Base-by-base conservation (phyloP, 2,797 vertebrate species). In the Ceryle rudis region DNA sequence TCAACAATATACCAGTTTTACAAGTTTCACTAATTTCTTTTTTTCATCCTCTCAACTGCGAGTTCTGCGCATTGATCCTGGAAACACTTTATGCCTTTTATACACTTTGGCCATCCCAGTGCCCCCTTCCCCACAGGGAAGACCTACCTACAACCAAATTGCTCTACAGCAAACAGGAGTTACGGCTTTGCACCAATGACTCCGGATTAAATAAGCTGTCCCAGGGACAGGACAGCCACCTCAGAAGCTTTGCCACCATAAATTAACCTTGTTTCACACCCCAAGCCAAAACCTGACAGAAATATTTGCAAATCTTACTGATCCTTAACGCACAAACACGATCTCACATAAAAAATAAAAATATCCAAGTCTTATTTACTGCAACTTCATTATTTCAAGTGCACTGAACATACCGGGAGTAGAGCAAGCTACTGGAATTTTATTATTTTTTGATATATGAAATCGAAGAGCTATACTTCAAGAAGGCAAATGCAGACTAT, bases 391-490 rank as follows among this genome's bases (percentile, higher is more conserved):
- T 79, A 82, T 84, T 83, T 81, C 70, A 70, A 86, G 54, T 28
- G 31, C 31, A 26, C 23, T 10, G 35, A 88, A 81, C 3, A 3
- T 16, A 15, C 4, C 1, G 0, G 0, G 26, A 74, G n/a, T 5
- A 79, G 15, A 69, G 29, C 26, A 72, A 77, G 77, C 39, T 12
- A 73, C 0, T 64, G 61, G 21, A 65, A 39, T 70, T 73, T 72
- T 65, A 67, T 64, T 49, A n/a, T 58, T 71, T 78, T 65, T 80
- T 58, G 16, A 23, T 35, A 42, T 22, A 81, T 17, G 44, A 89
- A 82, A 95, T 42, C 82, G 65, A 84, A 69, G n/a, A 60, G 54
- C 46, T 37, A n/a, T 22, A 37, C 14, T 75, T 81, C 35, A 57
- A 46, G 39, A 92, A 39, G 31, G 81, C 81, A 79, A 93, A 15